Base-by-base conservation (phyloP, 2,888 invertebrate genomes). In the Acleris emargana region DNA sequence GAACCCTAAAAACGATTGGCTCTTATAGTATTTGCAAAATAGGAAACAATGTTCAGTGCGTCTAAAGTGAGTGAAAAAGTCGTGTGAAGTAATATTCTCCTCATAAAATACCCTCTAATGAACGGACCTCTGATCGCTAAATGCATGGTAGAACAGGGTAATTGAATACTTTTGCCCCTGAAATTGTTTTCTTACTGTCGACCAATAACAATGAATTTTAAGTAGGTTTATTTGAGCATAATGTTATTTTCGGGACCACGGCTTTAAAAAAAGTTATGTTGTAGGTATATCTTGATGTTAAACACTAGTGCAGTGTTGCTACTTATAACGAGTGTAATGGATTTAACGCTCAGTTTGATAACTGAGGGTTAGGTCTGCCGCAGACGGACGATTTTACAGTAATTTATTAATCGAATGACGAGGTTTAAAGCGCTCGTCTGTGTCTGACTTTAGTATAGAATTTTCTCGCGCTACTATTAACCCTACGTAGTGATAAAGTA, bases 111-210 rank as follows among this genome's bases (percentile, higher is more conserved):
- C 71, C 69, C 68, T 69, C 70, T 67, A 68, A 77, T 73, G 76
- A 72, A 78, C 74, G 72, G 58, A 62, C 47, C 43, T 77, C 75
- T 79, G 50, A n/a, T 22, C 17, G 42, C 47, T 80, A 11, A 76
- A 76, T 78, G 80, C 80, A 82, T 86, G 87, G 87, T 82, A 78
- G 81, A 75, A 86, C 87, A 87, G 86, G 87, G 84, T 87, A 80
- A 73, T 72, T 67, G 71, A 68, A 71, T 72, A 50, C 38, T 50
- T 60, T 61, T 69, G 58, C 68, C 68, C 68, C 59, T 43, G 25
- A 20, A 58, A 54, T 58, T 64, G 16, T 58, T 67, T 38, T 67
- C 18, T 25, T 51, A 51, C 43, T 53, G 17, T 58, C 55, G 59
- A 59, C 63, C 58, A 59, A 67, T 54, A 45, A 77, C 76, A 82